Conservation (phyloP, 1,140 invertebrate species). For the Leucophenga varia region DNA sequence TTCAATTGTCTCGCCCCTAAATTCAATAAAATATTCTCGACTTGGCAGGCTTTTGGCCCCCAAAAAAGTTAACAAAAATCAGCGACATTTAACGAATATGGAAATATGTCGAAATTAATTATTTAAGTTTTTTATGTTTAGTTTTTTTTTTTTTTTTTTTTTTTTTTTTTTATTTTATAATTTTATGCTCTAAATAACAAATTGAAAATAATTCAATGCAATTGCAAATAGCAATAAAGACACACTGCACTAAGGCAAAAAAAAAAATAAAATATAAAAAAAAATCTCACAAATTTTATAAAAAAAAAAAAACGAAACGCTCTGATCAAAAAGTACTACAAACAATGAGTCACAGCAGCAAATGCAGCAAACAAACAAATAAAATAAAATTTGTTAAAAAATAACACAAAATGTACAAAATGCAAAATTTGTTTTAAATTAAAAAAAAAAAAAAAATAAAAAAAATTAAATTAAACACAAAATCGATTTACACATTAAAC, state of each 20-base stretch:
- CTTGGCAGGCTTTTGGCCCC: constrained; percentile 56
- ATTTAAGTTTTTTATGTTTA: constrained; percentile 9
- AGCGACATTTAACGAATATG: constrained; percentile 42
- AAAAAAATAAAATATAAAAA: constrained; percentile 1
- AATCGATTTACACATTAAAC: no score
- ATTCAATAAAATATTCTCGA: constrained; percentile 54
- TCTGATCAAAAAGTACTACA: constrained; percentile 14
- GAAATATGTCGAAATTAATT: background rate
- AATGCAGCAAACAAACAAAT: constrained; percentile 17
- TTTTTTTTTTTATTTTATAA: constrained; percentile 26
- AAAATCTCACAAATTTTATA: constrained; percentile 20
- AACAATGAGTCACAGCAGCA: constrained; percentile 24
- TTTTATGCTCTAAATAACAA: no score
- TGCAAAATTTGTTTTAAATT: no score
- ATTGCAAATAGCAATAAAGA: background rate
- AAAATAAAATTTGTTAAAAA: constrained; percentile 32
- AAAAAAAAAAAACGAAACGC: constrained; percentile 4
- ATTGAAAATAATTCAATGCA: no score
- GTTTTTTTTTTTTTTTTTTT: constrained; percentile 18
- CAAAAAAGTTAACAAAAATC: constrained; percentile 29
- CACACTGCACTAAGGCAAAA: no score
- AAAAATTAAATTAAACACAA: constrained; percentile 1
- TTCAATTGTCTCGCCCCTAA: constrained; percentile 43
- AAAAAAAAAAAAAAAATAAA: constrained; percentile 12
- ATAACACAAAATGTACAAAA: background rate